phyloP scores from a whole-genome alignment of 2,797 vertebrate species.

The Jordanella pulchra region DNA sequence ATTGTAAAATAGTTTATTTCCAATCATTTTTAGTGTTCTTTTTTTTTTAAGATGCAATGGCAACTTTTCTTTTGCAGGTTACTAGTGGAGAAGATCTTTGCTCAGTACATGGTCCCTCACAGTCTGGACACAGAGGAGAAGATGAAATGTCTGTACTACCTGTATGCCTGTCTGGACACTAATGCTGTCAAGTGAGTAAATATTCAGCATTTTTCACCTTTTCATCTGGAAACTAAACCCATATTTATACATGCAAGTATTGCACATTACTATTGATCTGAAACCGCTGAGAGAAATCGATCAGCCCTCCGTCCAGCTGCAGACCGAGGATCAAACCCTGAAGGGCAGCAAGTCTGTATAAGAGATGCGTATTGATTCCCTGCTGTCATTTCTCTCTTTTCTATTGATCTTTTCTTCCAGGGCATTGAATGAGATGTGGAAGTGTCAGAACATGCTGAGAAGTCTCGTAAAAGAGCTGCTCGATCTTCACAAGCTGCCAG shows the following conservation, averaged over 20 bases:
- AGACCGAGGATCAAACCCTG: background rate
- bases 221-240: background rate
- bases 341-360: background rate
- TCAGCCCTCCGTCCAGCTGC: background rate
- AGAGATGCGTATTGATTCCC: background rate
- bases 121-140: constrained; percentile 98
- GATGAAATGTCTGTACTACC: constrained; percentile 99
- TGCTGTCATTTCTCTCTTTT: background rate
- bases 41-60: background rate
- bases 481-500: constrained; percentile 95
- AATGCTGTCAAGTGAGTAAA: constrained; percentile 94
- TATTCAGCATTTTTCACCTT: background rate
- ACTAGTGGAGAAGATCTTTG: constrained; percentile 98
- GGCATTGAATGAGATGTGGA: constrained; percentile 99
- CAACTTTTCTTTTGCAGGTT: constrained; percentile 77
- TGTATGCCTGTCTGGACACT: constrained; percentile 97
- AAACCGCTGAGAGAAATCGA: background rate
- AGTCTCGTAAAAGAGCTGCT: constrained; percentile 94
- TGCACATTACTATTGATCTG: background rate
- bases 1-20: background rate
- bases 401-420: constrained; percentile 70
- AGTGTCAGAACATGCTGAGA: constrained; percentile 99
- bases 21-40: background rate
- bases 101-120: constrained; percentile 98
- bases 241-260: background rate